A percentile compares a stretch with the other conserved stretches of the same genome.
Evolutionary conservation across 2,888 invertebrate species (phyloP).

Genomic region (Lagria hirta): DNA sequence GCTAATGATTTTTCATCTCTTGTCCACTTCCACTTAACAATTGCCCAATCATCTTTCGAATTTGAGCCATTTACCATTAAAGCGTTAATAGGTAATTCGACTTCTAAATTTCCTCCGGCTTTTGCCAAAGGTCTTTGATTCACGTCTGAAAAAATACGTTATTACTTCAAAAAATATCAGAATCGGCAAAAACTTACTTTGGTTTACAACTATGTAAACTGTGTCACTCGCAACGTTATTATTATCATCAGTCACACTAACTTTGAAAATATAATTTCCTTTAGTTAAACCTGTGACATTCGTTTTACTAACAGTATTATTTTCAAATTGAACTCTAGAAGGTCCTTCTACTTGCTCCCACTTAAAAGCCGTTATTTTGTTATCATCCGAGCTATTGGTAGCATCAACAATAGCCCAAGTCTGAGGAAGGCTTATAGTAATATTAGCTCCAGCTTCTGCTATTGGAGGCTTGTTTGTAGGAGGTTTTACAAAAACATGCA

Average conservation of each 20-base stretch:
- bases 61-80: constrained; percentile 80
- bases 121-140: constrained; percentile 88
- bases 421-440: constrained; percentile 79
- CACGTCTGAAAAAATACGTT: constrained; percentile 63
- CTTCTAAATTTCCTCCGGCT: constrained; percentile 81
- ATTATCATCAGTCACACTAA: constrained; percentile 82
- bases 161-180: constrained; percentile 2
- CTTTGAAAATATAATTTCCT: constrained; percentile 78
- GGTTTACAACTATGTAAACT: constrained; percentile 77
- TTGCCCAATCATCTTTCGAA: constrained; percentile 84
- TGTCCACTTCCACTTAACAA: constrained; percentile 82
- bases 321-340: constrained; percentile 59
- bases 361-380: constrained; percentile 75
- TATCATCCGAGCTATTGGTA: constrained; percentile 70
- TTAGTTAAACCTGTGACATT: constrained; percentile 81
- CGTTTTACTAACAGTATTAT: constrained; percentile 55
- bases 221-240: constrained; percentile 76
- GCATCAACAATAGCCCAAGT: constrained; percentile 82
- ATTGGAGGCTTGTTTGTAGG: constrained; percentile 82
- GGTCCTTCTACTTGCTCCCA: constrained; percentile 82
- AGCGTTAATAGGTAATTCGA: constrained; percentile 73
- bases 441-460: constrained; percentile 66
- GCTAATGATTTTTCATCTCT: constrained; percentile 77
- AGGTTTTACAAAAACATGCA: constrained; percentile 88
- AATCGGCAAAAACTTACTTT: constrained; percentile 64